Base-by-base conservation (phyloP, 2,797 vertebrate genomes). In the Phrynocephalus guinanensis region DNA sequence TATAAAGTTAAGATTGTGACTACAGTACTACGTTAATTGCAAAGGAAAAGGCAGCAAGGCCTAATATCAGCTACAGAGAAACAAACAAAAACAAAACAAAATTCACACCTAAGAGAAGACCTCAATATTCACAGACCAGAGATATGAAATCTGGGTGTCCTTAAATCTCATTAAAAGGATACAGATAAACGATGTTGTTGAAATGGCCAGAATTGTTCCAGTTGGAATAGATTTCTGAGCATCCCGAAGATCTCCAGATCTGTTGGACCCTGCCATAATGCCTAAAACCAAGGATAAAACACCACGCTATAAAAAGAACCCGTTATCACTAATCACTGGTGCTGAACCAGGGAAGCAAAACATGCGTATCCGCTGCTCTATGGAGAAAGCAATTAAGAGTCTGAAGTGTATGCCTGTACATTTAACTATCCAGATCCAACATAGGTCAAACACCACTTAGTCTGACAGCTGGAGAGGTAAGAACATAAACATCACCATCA, bases 231-330 rank as follows among this genome's bases (percentile, higher is more conserved):
- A 99, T 94, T 97, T 98, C 95, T 99, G 98, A 48, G 98, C 98
- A 20, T 99, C 98, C 90, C 96, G 96, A 91, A 99, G 94, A 95
- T 99, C 98, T 84, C 98, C 98, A 0, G 98, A 99, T 75, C 98
- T 96, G 96, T 99, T 99, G 67, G 98, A 99, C 85, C 98, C 98
- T 1, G 98, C 98, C 98, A 99, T 99, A 93, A 99, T 99, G 73
- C 98, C 98, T 99, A 92, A 18, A 93, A 92, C 68, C 63, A 95
- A 10, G 78, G 75, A 91, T 9, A 72, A 81, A 71, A 50, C 20
- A 67, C 11, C 38, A 72, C 24, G 33, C 86, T 93, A 96, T 85
- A 97, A 89, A 44, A 87, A 92, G 0, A 15, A 89, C 26, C 56
- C 16, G 72, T 30, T 72, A 90, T 4, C 26, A 50, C 72, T 80